A percentile compares a stretch with the other conserved stretches of the same genome.
These are phyloP conservation scores for Aplochiton taeniatus DNA, from an alignment of 2,797 vertebrate genomes.

Conservation along the genomic window DNA sequence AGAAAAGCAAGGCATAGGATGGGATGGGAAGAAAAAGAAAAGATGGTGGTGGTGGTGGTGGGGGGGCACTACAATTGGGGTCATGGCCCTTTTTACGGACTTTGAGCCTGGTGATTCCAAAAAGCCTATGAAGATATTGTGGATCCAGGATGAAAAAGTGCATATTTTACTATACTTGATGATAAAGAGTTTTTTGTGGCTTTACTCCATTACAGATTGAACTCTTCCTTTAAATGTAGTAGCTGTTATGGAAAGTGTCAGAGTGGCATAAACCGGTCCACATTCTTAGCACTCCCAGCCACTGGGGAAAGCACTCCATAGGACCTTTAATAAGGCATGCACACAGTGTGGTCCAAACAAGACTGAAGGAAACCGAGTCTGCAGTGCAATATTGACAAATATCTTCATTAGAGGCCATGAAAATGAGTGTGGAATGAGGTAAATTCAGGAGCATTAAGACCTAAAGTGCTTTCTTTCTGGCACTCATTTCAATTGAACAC, in stretches of 20 bases:
- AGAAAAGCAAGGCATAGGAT: constrained; percentile 11
- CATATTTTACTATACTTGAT: constrained; percentile 49
- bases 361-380: too few species aligned
- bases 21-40: background rate
- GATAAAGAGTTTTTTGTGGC: constrained; percentile 40
- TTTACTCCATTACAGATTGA: constrained; percentile 48
- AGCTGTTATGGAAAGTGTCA: too few species aligned
- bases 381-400: too few species aligned
- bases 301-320: constrained; percentile 1
- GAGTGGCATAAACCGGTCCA: too few species aligned
- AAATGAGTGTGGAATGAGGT: too few species aligned
- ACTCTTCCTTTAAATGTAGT: constrained; percentile 8
- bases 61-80: too few species aligned
- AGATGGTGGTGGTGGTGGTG: constrained; percentile 22
- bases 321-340: too few species aligned
- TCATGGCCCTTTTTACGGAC: constrained; percentile 14
- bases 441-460: too few species aligned
- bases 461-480: too few species aligned
- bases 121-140: constrained; percentile 26
- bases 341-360: too few species aligned
- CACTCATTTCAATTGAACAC: too few species aligned
- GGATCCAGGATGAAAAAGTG: constrained; percentile 52
- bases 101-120: constrained; percentile 15
- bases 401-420: too few species aligned
- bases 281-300: background rate